Conservation (phyloP, 2,888 invertebrate species). For the Zele albiditarsus region DNA sequence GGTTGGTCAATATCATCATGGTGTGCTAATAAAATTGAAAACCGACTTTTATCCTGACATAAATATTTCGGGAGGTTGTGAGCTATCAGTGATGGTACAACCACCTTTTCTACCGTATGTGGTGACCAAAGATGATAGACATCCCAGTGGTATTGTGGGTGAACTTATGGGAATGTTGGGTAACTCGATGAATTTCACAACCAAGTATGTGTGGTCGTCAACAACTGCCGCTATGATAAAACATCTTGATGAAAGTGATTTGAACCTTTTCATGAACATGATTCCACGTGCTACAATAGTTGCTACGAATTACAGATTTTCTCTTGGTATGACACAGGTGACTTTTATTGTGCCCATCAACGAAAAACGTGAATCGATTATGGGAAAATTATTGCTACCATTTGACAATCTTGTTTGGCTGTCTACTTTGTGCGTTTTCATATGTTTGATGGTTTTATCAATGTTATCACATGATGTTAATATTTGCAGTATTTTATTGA, state of each 20-base stretch:
- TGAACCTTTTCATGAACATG: slow-evolving; percentile 49
- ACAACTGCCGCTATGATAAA: not conserved
- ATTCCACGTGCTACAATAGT: slow-evolving; percentile 41
- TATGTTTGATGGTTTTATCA: slow-evolving; percentile 35
- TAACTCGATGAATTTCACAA: slow-evolving; percentile 50
- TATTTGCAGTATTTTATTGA: slow-evolving; percentile 42
- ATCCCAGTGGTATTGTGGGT: slow-evolving; percentile 47
- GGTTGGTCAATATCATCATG: slow-evolving; percentile 16
- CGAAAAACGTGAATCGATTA: slow-evolving; percentile 29
- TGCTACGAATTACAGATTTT: slow-evolving; percentile 43
- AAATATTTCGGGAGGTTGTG: slow-evolving; percentile 50
- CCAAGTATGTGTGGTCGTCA: slow-evolving; percentile 47
- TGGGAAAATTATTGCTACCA: slow-evolving; percentile 40
- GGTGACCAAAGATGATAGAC: slow-evolving; percentile 40
- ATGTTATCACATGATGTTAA: slow-evolving; percentile 29
- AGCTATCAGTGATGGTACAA: slow-evolving; percentile 52
- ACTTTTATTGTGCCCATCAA: slow-evolving; percentile 34
- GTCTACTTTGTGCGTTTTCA: slow-evolving; percentile 28
- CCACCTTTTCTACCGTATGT: slow-evolving; percentile 49
- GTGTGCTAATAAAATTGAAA: slow-evolving; percentile 34
- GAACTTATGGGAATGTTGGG: slow-evolving; percentile 47
- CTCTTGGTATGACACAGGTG: slow-evolving; percentile 27
- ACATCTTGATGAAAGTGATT: slow-evolving; percentile 14
- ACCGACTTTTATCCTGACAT: slow-evolving; percentile 42
- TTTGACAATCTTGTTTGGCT: slow-evolving; percentile 46